phyloP scores from a whole-genome alignment of 2,888 invertebrate genomes.

The Acrobasis consociella region DNA sequence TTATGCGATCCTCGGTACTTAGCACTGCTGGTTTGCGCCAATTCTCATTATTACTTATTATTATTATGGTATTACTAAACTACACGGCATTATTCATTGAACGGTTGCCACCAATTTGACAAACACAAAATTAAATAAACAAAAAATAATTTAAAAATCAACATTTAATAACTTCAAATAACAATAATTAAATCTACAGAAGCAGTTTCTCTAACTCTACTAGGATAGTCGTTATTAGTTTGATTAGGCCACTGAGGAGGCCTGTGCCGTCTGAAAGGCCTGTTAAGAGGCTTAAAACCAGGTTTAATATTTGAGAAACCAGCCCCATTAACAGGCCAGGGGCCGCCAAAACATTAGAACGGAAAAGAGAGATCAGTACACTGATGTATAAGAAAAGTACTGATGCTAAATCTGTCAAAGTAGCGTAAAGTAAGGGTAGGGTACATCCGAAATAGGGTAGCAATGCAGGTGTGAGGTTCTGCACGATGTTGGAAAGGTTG shows the following conservation, averaged over 20 bases:
- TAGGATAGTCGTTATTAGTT: slow-evolving; percentile 63
- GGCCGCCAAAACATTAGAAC: slow-evolving; percentile 68
- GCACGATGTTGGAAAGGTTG: slow-evolving; percentile 72
- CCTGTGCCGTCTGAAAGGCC: slow-evolving; percentile 66
- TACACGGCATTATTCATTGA: too few species aligned
- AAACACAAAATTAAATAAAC: slow-evolving; percentile 13
- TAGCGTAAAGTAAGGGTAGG: slow-evolving; percentile 66
- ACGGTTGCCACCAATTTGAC: too few species aligned
- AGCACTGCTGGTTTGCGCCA: too few species aligned
- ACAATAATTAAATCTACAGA: slow-evolving; percentile 36
- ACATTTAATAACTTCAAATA: slow-evolving; percentile 31
- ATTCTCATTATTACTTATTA: too few species aligned
- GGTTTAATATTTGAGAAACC: slow-evolving; percentile 60
- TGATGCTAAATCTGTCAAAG: slow-evolving; percentile 70
- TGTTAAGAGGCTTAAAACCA: slow-evolving; percentile 64
- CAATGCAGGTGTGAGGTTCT: slow-evolving; percentile 71
- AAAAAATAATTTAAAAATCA: slow-evolving; percentile 25
- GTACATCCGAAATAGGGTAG: slow-evolving; percentile 75
- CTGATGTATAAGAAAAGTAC: slow-evolving; percentile 73
- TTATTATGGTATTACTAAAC: too few species aligned
- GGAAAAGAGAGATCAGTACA: slow-evolving; percentile 67
- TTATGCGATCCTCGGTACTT: too few species aligned
- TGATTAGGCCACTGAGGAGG: slow-evolving; percentile 60
- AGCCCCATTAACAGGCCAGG: slow-evolving; percentile 62
- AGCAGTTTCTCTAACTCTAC: slow-evolving; percentile 69